A percentile compares a stretch with the other conserved stretches of the same genome.
Evolutionary conservation across 2,797 vertebrate genomes (phyloP).

Genomic region (Onychomys leucogaster): DNA sequence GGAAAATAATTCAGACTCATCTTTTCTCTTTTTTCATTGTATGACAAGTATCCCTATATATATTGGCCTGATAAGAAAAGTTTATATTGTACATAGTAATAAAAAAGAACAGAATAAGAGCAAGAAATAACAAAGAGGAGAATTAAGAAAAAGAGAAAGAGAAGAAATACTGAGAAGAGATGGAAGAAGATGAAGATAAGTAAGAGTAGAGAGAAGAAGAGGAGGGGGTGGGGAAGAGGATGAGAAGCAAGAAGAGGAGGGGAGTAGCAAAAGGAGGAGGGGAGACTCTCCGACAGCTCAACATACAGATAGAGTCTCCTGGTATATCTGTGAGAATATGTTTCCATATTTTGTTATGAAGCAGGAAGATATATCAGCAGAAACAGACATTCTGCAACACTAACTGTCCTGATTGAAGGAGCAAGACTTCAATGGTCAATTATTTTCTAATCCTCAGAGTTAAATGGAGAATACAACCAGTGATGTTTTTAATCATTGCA

Average conservation of each 20-base stretch:
- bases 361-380: background rate
- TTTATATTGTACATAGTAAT: background rate
- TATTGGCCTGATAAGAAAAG: background rate
- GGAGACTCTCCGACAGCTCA: background rate
- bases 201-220: background rate
- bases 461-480: background rate
- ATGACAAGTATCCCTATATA: background rate
- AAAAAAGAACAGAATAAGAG: background rate
- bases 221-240: no score
- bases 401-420: background rate
- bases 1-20: background rate
- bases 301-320: background rate
- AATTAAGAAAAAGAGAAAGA: background rate
- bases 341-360: background rate
- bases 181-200: background rate
- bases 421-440: background rate
- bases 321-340: background rate
- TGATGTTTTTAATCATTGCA: background rate
- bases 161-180: background rate
- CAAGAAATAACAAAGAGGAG: no score
- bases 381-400: background rate
- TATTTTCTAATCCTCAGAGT: background rate
- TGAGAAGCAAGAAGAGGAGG: no score
- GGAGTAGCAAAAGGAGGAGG: accelerated
- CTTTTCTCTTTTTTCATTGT: background rate